Conservation (phyloP, 2,797 vertebrate species). For the Rhyacichthys aspro region DNA sequence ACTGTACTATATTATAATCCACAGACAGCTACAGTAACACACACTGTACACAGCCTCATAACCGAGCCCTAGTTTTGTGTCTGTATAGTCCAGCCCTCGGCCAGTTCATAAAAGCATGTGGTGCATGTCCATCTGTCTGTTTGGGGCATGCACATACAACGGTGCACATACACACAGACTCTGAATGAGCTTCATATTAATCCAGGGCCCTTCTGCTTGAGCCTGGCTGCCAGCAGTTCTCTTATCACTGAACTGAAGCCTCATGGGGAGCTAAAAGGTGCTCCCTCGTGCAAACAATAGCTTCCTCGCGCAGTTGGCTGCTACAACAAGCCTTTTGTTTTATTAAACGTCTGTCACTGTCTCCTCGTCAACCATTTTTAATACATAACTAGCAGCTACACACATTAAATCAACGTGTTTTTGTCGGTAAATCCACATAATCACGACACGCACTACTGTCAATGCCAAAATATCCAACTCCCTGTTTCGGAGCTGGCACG, state of each 20-base stretch:
- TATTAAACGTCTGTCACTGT: conserved; percentile 19
- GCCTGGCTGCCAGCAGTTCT: conserved; percentile 52
- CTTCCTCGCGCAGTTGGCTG: conserved; percentile 31
- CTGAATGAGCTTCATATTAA: conserved; percentile 60
- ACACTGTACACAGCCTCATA: too few species aligned
- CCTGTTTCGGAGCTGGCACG: conserved; percentile 35
- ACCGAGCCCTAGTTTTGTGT: conserved; percentile 4
- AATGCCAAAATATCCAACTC: conserved; percentile 21
- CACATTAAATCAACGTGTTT: conserved; percentile 7
- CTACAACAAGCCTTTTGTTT: conserved; percentile 40
- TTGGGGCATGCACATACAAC: conserved; percentile 24
- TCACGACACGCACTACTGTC: not conserved
- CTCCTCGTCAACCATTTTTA: conserved; percentile 18
- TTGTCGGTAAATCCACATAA: not conserved
- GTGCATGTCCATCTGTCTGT: conserved; percentile 62
- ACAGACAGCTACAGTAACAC: too few species aligned
- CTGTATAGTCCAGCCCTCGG: conserved; percentile 23
- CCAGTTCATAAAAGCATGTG: conserved; percentile 49
- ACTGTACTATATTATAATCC: too few species aligned
- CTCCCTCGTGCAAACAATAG: conserved; percentile 53
- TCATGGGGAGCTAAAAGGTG: conserved; percentile 61
- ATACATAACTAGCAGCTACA: not conserved
- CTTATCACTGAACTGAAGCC: conserved; percentile 54
- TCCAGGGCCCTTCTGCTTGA: conserved; percentile 64
- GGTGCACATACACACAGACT: conserved; percentile 41